Evolutionary conservation across 2,888 invertebrate species (phyloP), one percentile per base, ranked within the genome.

Genomic region (Arenicola marina): DNA sequence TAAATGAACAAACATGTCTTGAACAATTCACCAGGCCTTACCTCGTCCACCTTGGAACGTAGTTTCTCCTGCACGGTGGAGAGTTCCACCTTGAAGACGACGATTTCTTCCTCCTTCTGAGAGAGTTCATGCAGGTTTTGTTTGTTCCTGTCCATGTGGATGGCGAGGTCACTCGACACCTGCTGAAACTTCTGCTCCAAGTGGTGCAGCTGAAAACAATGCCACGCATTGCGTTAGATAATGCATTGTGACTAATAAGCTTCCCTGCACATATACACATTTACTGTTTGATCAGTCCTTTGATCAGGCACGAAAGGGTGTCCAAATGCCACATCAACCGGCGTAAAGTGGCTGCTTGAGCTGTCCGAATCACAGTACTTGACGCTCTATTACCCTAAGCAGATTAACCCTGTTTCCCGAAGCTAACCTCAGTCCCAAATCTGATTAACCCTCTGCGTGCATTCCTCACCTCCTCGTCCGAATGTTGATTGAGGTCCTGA

Each of bases 31-130:
- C 4, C 21, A 7, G 18, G 11, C 55, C 69, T 60, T 59, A 80
- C 80, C 72, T 81, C 80, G 59, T 79, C 77, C 38, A 71, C 59
- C 33, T 69, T 73, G 45, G 67, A 61, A 64, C 76, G 78, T 66
- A 74, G 76, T 68, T 78, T 80, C 64, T 81, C 81, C 65, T 79
- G 78, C 15, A 80, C 58, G 4, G 76, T 67, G 57, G 76, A 70
- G 21, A 78, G 63, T 67, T 82, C 82, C 32, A 81, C 78, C 64
- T 78, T 79, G 21, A 78, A 68, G 1, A 78, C 72, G 2, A 79
- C 76, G 21, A 78, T 60, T 62, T 80, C 78, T 65, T 81, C 80
- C 63, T 81, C 81, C 68, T 76, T 78, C 3, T 70, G 69, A 4
- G 78, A 73, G 59, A 81, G 75, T 56, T 81, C 81, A 67, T 75